These are phyloP conservation scores for Morelia viridis DNA, from an alignment of 2,797 vertebrate genomes.

Conservation along the genomic window DNA sequence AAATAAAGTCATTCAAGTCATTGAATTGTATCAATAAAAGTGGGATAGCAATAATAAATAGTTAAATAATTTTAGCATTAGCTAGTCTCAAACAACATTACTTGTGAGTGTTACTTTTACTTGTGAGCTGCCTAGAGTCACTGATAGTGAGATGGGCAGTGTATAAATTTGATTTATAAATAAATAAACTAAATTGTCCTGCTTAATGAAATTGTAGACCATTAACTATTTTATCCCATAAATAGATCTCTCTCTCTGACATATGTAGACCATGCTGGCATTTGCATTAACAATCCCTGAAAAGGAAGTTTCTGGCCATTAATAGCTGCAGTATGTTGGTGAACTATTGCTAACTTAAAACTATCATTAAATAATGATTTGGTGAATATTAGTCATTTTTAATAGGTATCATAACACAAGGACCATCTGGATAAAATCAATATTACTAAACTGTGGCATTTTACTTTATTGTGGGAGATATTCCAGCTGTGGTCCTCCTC, in stretches of 20 bases:
- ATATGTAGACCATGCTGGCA: not conserved
- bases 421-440: slow-evolving; percentile 24
- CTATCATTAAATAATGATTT: slow-evolving; percentile 23
- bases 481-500: slow-evolving; percentile 28
- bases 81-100: not conserved
- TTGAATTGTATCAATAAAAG: not conserved
- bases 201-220: not conserved
- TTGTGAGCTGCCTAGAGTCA: no score
- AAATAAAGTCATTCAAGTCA: not conserved
- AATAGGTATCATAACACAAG: not conserved
- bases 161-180: no score
- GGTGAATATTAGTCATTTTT: slow-evolving; percentile 27
- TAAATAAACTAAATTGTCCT: not conserved
- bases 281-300: not conserved
- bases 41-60: no score
- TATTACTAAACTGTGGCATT: slow-evolving; percentile 11
- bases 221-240: not conserved
- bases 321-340: not conserved
- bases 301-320: not conserved
- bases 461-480: slow-evolving; percentile 4
- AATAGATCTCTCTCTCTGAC: not conserved
- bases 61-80: no score
- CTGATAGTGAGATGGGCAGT: no score
- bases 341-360: slow-evolving; percentile 10
- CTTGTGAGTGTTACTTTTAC: no score